Base-by-base conservation (phyloP, 2,888 invertebrate species). In the Cantharis lateralis region DNA sequence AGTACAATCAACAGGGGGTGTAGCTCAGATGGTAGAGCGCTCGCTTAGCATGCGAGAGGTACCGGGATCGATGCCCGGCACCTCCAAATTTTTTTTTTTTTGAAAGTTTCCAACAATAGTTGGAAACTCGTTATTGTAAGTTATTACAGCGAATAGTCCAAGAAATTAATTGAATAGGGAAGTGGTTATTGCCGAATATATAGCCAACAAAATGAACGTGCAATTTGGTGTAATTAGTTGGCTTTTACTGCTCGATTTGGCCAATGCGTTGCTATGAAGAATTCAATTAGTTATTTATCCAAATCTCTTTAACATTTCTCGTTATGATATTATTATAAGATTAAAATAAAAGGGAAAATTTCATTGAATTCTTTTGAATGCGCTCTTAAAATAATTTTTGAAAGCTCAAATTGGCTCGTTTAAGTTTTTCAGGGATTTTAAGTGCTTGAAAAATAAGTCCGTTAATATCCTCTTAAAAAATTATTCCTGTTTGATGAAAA, bases 21-120 rank as follows among this genome's bases (percentile, higher is more conserved):
- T 89, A 89, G 89, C 89, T 89, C 89, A 89, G 88, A 89, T 89
- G 89, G 89, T 89, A 89, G 89, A 89, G 89, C 89, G 89, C 89
- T 89, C 89, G 89, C 88, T 89, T 89, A 89, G 89, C 89, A 90
- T 89, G 89, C 88, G 89, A 89, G 90, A 90, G 89, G 89, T 90
- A 90, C 89, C 88, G 89, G 89, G 90, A 90, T 90, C 90, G 89
- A 90, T 90, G 81, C 87, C 87, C 86, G 86, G 87, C 87, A 86
- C 87, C 87, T 87, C 87, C 87, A 87, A 69, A n/a, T n/a, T n/a
- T 9, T 63, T 48, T 78, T 72, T 74, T 61, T 24, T 24, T 0
- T 7, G 5, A 9, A 5, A 24, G 0, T 24, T 24, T 7, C 5
- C 48, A 48, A 48, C 7, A n/a, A 4, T n/a, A 48, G n/a, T 9